These are phyloP conservation scores for cattle (Bos taurus) DNA, from an alignment of 2,113 vertebrate species.

Conservation along the genomic window DNA sequence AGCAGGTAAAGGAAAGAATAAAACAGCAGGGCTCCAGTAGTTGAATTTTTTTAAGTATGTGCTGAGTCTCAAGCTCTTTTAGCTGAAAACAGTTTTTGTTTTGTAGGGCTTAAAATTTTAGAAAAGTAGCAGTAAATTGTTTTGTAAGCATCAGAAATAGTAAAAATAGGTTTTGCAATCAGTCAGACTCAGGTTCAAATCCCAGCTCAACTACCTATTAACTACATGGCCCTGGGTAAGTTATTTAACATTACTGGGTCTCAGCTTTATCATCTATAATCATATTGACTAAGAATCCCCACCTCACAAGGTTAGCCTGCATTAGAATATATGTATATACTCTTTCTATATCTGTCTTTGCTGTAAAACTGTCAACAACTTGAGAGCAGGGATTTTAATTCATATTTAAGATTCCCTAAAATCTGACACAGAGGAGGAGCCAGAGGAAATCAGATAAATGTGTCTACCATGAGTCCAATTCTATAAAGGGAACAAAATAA, in stretches of 20 bases:
- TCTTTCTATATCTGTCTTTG: not conserved
- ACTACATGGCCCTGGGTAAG: not conserved
- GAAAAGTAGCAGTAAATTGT: not conserved
- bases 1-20: not conserved
- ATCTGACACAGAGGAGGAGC: not conserved
- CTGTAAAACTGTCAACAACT: not conserved
- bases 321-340: not conserved
- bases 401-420: not conserved
- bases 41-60: not conserved
- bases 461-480: not conserved
- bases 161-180: not conserved
- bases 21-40: not conserved
- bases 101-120: conserved; percentile 26
- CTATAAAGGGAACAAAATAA: not conserved
- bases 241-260: not conserved
- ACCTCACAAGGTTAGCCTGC: not conserved
- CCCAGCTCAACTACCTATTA: not conserved
- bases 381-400: not conserved
- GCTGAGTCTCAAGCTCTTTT: not conserved
- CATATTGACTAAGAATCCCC: not conserved
- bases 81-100: conserved; percentile 29
- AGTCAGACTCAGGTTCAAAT: not conserved
- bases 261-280: not conserved
- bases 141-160: conserved; percentile 15
- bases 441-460: not conserved